Evolutionary conservation across 2,888 invertebrate species (phyloP).

Genomic region (Ochlodes sylvanus): DNA sequence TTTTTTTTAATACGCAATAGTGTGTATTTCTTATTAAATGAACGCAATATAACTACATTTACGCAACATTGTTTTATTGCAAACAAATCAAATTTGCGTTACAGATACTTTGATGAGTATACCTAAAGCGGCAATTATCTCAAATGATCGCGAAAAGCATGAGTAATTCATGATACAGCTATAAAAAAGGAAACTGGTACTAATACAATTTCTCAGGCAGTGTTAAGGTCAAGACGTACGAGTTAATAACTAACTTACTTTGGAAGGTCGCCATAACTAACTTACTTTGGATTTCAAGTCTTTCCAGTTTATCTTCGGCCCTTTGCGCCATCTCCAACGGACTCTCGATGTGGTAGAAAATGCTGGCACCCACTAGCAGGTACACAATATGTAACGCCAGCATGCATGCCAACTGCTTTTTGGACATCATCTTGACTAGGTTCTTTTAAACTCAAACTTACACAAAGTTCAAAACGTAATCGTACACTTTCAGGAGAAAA

Average conservation of each 20-base stretch:
- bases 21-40: no score
- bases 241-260: conserved; percentile 57
- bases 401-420: conserved; percentile 91
- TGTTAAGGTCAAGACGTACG: conserved; percentile 26
- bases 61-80: not conserved
- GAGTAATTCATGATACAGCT: conserved; percentile 32
- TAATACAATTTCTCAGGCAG: conserved; percentile 33
- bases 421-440: conserved; percentile 89
- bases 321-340: conserved; percentile 87
- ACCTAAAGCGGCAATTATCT: not conserved
- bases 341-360: conserved; percentile 93
- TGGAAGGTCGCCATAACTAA: no score
- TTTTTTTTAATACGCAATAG: no score
- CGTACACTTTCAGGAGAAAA: conserved; percentile 53
- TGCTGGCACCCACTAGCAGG: conserved; percentile 92
- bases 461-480: conserved; percentile 37
- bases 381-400: conserved; percentile 91
- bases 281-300: conserved; percentile 89
- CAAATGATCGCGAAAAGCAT: conserved; percentile 21
- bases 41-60: not conserved
- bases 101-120: conserved; percentile 2
- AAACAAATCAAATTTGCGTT: not conserved
- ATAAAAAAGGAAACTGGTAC: conserved; percentile 37
- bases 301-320: conserved; percentile 84
- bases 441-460: conserved; percentile 50